Evolutionary conservation across 92 coral and sea anemone genomes (phyloP), one percentile per base, ranked within the genome.

Genomic region (Galaxea fascicularis): DNA sequence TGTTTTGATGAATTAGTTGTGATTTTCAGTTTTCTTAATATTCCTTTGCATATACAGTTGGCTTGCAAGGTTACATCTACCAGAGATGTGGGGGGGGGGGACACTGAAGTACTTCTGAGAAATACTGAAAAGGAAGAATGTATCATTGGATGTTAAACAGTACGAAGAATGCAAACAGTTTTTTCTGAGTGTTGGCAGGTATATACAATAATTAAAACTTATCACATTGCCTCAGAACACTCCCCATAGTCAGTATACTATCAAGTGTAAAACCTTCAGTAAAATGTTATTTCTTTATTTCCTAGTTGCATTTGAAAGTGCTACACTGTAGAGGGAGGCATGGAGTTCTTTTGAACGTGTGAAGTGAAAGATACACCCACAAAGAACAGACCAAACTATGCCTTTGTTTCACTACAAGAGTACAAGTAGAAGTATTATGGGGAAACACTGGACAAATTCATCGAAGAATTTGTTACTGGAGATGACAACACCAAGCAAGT

Each of bases 111-210:
- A 54, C 62, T 89, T 92, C 71, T 78, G 95, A 60, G 95, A 92
- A 74, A 88, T 73, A 57, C 75, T 73, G 26, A 77, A 75, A 27
- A 22, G 92, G 53, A 84, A 80, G 25, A 92, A 82, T 71, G 91
- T 88, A 20, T 88, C 92, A 22, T 74, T 87, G 39, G 83, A 83
- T 22, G 75, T 70, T 31, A 70, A 70, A 24, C 53, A 70, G 26
- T 70, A 64, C 26, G 70, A 91, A 63, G 92, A 90, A 46, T 88
- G 92, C 85, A 86, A 91, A 70, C 95, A 91, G 75, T 91, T 91
- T 76, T 45, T 91, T n/a, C 21, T 83, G 56, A 91, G 92, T 45
- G 31, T 85, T 80, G 92, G 92, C 31, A 81, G 49, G 30, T 70
- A 70, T 27, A 27, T 49, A 49, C 54, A 49, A 49, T 35, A 35